These are phyloP conservation scores for Dendroctonus valens DNA, from an alignment of 1,140 invertebrate species.

Conservation along the genomic window DNA sequence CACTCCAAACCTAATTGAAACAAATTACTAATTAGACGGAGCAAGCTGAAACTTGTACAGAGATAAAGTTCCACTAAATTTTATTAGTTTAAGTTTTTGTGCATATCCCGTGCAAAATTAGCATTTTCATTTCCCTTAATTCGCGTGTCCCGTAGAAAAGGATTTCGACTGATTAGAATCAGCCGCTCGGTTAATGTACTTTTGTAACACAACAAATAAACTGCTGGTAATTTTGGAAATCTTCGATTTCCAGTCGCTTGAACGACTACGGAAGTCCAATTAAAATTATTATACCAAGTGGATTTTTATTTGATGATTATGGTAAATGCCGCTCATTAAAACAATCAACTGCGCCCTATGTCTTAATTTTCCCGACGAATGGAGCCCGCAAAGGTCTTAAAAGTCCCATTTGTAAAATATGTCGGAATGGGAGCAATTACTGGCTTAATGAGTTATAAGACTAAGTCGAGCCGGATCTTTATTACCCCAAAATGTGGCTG, in stretches of 20 bases:
- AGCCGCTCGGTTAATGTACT: no score
- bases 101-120: constrained; percentile 15
- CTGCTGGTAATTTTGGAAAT: no score
- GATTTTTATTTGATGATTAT: no score
- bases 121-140: constrained; percentile 16
- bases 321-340: not conserved
- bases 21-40: constrained; percentile 21
- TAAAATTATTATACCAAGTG: not conserved
- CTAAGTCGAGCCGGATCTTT: constrained; percentile 5
- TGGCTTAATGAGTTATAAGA: constrained; percentile 10
- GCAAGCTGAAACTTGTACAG: constrained; percentile 17
- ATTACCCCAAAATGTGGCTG: constrained; percentile 8
- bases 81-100: constrained; percentile 19
- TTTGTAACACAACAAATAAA: no score
- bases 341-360: constrained; percentile 2
- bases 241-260: no score
- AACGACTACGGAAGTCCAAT: not conserved
- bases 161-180: constrained; percentile 2
- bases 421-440: constrained; percentile 14
- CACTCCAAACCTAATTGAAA: constrained; percentile 19
- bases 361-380: constrained; percentile 2
- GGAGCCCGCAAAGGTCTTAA: constrained; percentile 3
- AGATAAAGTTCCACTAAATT: constrained; percentile 19
- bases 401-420: constrained; percentile 14
- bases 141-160: not conserved